phyloP scores from a whole-genome alignment of 2,797 vertebrate genomes.

The Intellagama lesueurii region DNA sequence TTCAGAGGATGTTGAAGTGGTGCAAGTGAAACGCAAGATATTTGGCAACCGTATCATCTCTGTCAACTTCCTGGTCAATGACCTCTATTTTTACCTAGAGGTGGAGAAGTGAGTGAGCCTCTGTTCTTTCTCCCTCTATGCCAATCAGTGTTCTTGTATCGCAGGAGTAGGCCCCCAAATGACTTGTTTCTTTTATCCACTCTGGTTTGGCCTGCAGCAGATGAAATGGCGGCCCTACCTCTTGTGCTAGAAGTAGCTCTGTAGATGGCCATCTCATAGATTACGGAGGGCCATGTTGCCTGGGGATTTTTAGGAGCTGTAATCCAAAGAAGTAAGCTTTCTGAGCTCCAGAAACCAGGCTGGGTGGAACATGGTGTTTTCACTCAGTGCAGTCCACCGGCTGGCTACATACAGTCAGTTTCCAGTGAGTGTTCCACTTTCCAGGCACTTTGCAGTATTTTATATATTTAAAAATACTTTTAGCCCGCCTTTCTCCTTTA shows the following conservation, averaged over 20 bases:
- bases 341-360: not conserved
- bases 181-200: not conserved
- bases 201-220: not conserved
- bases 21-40: conserved; percentile 54
- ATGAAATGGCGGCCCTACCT: not conserved
- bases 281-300: too few relatives aligned
- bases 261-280: not conserved
- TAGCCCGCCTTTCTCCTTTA: too few relatives aligned
- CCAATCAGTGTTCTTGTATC: not conserved
- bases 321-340: too few relatives aligned
- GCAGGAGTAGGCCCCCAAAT: not conserved
- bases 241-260: not conserved
- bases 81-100: conserved; percentile 79
- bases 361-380: not conserved
- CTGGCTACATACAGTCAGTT: not conserved
- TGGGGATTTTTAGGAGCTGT: too few relatives aligned
- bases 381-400: not conserved
- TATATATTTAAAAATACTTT: too few relatives aligned
- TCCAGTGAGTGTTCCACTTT: not conserved
- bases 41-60: conserved; percentile 64
- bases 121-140: not conserved
- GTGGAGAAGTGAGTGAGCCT: conserved; percentile 74
- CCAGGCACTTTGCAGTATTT: not conserved
- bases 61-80: conserved; percentile 73
- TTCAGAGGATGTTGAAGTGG: conserved; percentile 16